A percentile compares a stretch with the other conserved stretches of the same genome.
These are phyloP conservation scores for Thelaira solivaga DNA, from an alignment of 2,888 invertebrate species.

Conservation along the genomic window DNA sequence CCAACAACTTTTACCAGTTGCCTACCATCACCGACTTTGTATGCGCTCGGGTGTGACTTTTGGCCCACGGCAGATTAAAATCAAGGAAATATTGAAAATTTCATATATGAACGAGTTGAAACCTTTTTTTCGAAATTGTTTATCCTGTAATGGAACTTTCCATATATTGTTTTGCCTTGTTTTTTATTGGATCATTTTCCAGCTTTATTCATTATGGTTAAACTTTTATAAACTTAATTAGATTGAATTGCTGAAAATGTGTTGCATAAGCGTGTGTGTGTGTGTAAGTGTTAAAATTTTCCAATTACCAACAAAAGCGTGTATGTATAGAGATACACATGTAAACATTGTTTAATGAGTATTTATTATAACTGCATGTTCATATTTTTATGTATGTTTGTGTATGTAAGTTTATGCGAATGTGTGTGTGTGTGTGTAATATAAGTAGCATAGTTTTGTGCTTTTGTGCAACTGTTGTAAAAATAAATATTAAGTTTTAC, in stretches of 20 bases:
- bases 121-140: too few relatives aligned
- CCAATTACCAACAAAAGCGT: background rate
- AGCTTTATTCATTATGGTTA: background rate
- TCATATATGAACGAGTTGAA: too few relatives aligned
- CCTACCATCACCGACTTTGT: too few relatives aligned
- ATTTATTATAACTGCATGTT: conserved; percentile 40
- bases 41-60: too few relatives aligned
- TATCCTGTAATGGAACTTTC: too few relatives aligned
- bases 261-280: background rate
- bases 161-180: background rate
- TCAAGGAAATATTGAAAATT: too few relatives aligned
- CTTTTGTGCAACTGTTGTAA: background rate
- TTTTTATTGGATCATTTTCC: background rate
- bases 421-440: background rate
- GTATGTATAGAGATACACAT: too few relatives aligned
- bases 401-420: background rate
- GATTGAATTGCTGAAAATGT: conserved; percentile 1
- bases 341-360: conserved; percentile 17
- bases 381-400: background rate
- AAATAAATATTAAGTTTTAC: conserved; percentile 21
- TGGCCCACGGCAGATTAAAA: too few relatives aligned
- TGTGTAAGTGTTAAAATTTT: background rate
- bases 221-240: conserved; percentile 30
- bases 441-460: background rate
- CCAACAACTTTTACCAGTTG: too few relatives aligned